phyloP scores from a whole-genome alignment of 2,113 vertebrate species.

The Candoia aspera region DNA sequence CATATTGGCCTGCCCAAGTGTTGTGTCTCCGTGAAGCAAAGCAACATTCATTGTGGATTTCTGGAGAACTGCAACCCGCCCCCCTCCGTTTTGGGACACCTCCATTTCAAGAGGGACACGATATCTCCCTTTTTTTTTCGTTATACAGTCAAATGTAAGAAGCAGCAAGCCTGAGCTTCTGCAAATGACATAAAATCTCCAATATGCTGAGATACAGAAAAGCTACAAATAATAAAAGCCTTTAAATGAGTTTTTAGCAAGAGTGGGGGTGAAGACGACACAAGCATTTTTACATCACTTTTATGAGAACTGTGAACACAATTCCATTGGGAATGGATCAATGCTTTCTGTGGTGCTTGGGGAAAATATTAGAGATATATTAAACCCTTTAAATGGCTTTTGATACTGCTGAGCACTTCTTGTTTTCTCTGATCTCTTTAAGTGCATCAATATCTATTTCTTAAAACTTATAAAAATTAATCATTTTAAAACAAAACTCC shows the following conservation, averaged over 20 bases:
- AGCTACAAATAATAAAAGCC: neutral
- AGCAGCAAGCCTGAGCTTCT: neutral
- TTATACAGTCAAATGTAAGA: neutral
- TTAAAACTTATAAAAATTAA: conserved; percentile 42
- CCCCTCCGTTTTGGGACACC: neutral
- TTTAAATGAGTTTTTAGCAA: conserved; percentile 17
- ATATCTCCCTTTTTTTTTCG: neutral
- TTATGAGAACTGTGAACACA: conserved; percentile 34
- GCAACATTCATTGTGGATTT: neutral
- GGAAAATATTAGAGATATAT: conserved; percentile 49
- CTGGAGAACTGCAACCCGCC: neutral
- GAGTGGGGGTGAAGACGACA: neutral
- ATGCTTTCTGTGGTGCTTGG: conserved; percentile 43
- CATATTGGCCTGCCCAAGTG: neutral
- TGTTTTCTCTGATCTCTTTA: neutral
- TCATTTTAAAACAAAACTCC: conserved; percentile 17
- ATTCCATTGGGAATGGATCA: conserved; percentile 60
- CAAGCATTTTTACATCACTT: conserved; percentile 20
- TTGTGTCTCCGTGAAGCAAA: neutral
- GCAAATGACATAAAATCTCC: neutral
- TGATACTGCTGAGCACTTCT: conserved; percentile 46
- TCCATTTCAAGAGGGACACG: neutral
- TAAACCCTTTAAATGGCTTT: conserved; percentile 49
- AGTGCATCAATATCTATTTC: conserved; percentile 17
- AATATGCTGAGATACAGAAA: neutral